Conservation (phyloP, 2,113 vertebrate species). For the Oryzias celebensis region DNA sequence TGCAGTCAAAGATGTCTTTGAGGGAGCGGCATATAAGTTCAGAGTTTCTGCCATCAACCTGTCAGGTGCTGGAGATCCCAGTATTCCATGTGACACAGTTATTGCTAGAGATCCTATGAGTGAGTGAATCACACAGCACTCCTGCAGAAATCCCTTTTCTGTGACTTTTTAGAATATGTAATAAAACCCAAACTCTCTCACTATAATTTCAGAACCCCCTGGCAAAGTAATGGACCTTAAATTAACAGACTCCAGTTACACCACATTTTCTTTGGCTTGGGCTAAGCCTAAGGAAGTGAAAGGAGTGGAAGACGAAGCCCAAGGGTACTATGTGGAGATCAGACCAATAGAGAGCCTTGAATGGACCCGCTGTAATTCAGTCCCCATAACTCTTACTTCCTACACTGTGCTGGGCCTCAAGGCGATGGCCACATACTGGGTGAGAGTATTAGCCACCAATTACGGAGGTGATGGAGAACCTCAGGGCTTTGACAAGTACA, state of each 20-base stretch:
- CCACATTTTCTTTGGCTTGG: slow-evolving; percentile 84
- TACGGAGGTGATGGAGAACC: slow-evolving; percentile 80
- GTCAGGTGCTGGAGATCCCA: slow-evolving; percentile 83
- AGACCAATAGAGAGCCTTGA: slow-evolving; percentile 68
- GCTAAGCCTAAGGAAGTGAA: slow-evolving; percentile 73
- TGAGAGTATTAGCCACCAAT: slow-evolving; percentile 83
- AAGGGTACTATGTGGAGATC: slow-evolving; percentile 87
- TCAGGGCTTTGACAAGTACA: slow-evolving; percentile 69
- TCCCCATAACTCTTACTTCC: slow-evolving; percentile 69
- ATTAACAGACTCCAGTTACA: slow-evolving; percentile 79
- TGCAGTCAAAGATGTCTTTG: slow-evolving; percentile 77
- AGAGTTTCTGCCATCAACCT: slow-evolving; percentile 85
- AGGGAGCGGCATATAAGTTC: slow-evolving; percentile 86
- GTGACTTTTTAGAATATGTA: not conserved
- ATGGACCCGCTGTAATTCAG: slow-evolving; percentile 82
- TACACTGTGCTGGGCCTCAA: slow-evolving; percentile 83
- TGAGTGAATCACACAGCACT: slow-evolving; percentile 62
- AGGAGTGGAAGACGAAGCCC: slow-evolving; percentile 71
- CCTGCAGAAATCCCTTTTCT: not conserved
- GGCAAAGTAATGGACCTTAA: slow-evolving; percentile 83
- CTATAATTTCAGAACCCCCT: slow-evolving; percentile 77
- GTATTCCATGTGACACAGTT: slow-evolving; percentile 76
- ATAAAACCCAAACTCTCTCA: slow-evolving; percentile 3
- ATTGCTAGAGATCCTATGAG: slow-evolving; percentile 81
- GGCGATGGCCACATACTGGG: slow-evolving; percentile 76